Evolutionary conservation across 2,113 vertebrate species (phyloP).

Genomic region (Paracanthobrama guichenoti): DNA sequence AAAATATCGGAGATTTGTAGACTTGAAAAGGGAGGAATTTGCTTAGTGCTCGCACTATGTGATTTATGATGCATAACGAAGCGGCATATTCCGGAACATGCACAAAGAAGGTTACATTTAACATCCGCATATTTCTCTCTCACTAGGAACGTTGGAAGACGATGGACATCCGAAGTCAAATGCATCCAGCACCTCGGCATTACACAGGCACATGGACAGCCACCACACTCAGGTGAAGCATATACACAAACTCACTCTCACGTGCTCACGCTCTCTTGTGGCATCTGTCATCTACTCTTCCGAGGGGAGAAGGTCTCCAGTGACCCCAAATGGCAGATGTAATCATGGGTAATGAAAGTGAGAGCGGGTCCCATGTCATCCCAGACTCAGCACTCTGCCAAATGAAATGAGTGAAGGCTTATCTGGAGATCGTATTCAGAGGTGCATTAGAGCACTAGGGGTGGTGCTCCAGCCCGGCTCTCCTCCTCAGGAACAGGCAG

Average conservation of each 20-base stretch:
- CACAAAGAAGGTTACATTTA: not conserved
- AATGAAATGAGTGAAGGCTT: conserved; percentile 50
- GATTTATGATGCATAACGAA: not conserved
- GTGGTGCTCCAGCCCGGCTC: not conserved
- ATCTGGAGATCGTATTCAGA: conserved; percentile 50
- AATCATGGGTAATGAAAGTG: conserved; percentile 58
- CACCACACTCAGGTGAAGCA: conserved; percentile 88
- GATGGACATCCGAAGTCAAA: conserved; percentile 82
- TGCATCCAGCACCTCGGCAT: conserved; percentile 69
- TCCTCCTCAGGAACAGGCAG: not conserved
- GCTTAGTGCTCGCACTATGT: too few relatives aligned
- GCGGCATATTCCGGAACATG: not conserved
- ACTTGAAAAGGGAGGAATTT: too few relatives aligned
- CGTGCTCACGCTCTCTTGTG: conserved; percentile 15
- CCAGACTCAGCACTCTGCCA: conserved; percentile 49
- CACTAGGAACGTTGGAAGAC: conserved; percentile 82
- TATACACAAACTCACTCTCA: conserved; percentile 20
- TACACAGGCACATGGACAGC: conserved; percentile 86
- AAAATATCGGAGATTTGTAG: not conserved
- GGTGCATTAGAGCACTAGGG: conserved; percentile 31
- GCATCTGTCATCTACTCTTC: conserved; percentile 19
- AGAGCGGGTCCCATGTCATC: conserved; percentile 35
- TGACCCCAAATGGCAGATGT: conserved; percentile 47
- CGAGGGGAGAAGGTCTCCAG: conserved; percentile 24
- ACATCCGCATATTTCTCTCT: not conserved